These are phyloP conservation scores for Malthinus seriepunctatus DNA, from an alignment of 2,888 invertebrate species.

Conservation along the genomic window DNA sequence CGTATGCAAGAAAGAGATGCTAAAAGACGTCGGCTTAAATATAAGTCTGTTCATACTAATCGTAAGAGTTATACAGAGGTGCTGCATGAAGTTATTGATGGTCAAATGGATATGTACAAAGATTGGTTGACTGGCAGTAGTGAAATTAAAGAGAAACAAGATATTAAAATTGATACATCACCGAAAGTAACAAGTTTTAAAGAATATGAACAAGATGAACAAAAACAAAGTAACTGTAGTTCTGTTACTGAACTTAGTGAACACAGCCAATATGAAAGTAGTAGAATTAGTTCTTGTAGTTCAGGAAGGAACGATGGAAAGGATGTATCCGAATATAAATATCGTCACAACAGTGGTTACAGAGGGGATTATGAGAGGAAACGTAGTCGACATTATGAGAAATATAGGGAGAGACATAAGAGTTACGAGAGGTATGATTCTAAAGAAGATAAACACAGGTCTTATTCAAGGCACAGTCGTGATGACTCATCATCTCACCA, in stretches of 20 bases:
- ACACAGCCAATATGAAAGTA: constrained; percentile 15
- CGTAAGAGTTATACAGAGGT: constrained; percentile 62
- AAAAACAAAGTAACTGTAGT: constrained; percentile 8
- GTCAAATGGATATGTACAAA: constrained; percentile 55
- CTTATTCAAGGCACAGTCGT: too few species aligned
- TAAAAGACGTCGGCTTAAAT: constrained; percentile 63
- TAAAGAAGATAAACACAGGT: too few species aligned
- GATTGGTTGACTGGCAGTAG: constrained; percentile 40
- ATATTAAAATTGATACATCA: background rate
- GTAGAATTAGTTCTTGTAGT: constrained; percentile 22
- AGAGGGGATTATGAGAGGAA: background rate
- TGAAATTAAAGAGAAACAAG: background rate
- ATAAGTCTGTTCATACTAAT: constrained; percentile 60
- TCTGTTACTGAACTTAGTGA: constrained; percentile 9
- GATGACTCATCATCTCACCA: too few species aligned
- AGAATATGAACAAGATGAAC: constrained; percentile 3
- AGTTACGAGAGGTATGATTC: too few species aligned
- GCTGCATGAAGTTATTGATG: constrained; percentile 62
- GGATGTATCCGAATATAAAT: background rate
- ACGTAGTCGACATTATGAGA: too few species aligned
- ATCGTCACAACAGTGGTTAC: background rate
- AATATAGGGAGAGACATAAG: too few species aligned
- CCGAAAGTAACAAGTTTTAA: background rate
- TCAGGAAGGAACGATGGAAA: constrained; percentile 3
- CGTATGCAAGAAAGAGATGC: constrained; percentile 62